Base-by-base conservation (phyloP, 2,113 vertebrate genomes). In the Nanorana parkeri region DNA sequence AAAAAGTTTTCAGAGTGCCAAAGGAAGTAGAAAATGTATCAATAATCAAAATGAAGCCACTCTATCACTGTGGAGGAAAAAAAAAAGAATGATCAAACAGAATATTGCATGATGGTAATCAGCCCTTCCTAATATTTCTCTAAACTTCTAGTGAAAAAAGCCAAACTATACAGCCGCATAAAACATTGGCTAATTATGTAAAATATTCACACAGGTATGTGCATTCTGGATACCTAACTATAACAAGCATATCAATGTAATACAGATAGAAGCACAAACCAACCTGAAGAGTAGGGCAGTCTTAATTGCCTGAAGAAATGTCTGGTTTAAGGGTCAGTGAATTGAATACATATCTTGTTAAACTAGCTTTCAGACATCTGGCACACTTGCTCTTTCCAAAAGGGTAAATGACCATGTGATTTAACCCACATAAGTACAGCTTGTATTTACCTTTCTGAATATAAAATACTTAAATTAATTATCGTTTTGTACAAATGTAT, bases 361-460 rank as follows among this genome's bases (percentile, higher is more conserved):
- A 24, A 63, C 21, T 63, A 11, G n/a, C 21, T 61, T 61, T 23
- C 41, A 47, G 41, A 47, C 13, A 11, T 47, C 41, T 47, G 41
- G 13, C 41, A 85, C 85, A 85, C 88, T 87, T 86, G 78, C 85
- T 86, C 88, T 87, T 87, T 68, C 72, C 68, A 68, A 32, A 73
- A 86, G 79, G 86, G 86, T 2, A 26, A 61, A 86, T 81, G 87
- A 86, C 1, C 29, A 58, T 78, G 54, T 83, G 55, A 78, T 85
- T 81, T 68, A 75, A 61, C 61, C n/a, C 2, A 77, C 80, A 3
- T 69, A 82, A 74, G 68, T 65, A 64, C 83, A 86, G 67, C 84
- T 82, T 78, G 84, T 86, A 78, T 84, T 90, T 84, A 64, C 0
- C 76, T 68, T 54, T 60, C 24, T 65, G 17, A n/a, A 67, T 75